Evolutionary conservation across 2,113 vertebrate species (phyloP).

Genomic region (Centropristis striata): DNA sequence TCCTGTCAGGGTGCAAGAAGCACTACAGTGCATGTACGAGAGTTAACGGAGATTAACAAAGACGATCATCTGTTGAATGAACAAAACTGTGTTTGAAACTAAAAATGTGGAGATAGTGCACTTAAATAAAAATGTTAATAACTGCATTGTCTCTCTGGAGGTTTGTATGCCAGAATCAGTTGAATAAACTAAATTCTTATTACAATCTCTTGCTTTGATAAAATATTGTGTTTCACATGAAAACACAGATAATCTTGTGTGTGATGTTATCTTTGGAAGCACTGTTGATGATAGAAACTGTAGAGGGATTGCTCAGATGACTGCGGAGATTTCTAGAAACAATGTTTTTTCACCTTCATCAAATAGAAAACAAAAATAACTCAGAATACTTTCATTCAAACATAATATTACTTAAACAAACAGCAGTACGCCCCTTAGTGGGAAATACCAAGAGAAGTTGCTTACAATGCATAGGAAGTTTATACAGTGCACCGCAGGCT

Average conservation of each 20-base stretch:
- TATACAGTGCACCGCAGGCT: conserved; percentile 1
- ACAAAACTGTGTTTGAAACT: neutral
- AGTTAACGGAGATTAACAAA: neutral
- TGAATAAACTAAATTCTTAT: neutral
- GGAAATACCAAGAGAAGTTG: conserved; percentile 11
- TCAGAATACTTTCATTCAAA: conserved; percentile 10
- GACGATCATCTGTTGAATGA: neutral
- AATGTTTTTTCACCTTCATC: conserved; percentile 1
- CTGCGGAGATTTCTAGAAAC: neutral
- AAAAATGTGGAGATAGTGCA: neutral
- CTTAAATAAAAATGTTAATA: neutral
- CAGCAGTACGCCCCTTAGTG: neutral
- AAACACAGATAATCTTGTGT: conserved; percentile 38
- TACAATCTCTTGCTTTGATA: neutral
- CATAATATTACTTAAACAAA: neutral
- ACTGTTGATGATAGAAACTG: conserved; percentile 25
- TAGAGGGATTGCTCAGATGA: neutral
- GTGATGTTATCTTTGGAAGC: conserved; percentile 3
- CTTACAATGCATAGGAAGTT: conserved; percentile 18
- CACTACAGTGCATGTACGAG: neutral
- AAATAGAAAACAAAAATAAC: conserved; percentile 18
- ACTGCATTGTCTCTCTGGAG: neutral
- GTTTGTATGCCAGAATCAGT: neutral
- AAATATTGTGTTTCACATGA: conserved; percentile 26
- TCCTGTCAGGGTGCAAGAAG: conserved; percentile 75